These are phyloP conservation scores for Celastrina argiolus DNA, from an alignment of 2,888 invertebrate genomes.

Conservation along the genomic window DNA sequence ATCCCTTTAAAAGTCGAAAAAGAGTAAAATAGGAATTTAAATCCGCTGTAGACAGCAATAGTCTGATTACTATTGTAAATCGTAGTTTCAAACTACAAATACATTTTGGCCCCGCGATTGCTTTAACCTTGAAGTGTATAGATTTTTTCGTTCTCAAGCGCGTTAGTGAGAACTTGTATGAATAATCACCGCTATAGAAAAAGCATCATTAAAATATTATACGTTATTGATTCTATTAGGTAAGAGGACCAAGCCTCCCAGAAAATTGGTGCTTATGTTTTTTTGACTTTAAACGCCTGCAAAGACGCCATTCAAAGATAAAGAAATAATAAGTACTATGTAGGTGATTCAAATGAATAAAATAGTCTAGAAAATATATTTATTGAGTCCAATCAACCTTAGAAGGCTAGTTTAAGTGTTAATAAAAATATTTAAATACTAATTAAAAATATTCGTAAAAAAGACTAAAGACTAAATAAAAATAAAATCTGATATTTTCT, in stretches of 20 bases:
- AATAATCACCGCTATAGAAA: neutral
- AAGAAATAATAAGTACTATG: neutral
- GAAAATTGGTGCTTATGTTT: neutral
- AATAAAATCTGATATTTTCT: neutral
- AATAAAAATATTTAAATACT: neutral
- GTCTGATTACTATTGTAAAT: neutral
- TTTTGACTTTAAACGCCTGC: no score
- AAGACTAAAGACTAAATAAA: no score
- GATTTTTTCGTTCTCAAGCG: slow-evolving; percentile 13
- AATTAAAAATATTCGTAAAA: no score
- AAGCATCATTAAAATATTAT: neutral
- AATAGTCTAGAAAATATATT: neutral
- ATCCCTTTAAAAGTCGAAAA: no score
- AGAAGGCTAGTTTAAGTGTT: neutral
- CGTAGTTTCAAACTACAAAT: neutral
- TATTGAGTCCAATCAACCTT: neutral
- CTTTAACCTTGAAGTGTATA: slow-evolving; percentile 10
- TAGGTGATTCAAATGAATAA: neutral
- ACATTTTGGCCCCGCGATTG: slow-evolving; percentile 14
- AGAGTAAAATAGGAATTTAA: no score
- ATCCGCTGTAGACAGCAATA: no score
- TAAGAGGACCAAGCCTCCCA: neutral
- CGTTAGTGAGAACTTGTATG: neutral
- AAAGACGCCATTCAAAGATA: no score
- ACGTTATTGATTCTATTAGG: neutral